Percentiles rank a stretch among this genome's conserved stretches.
phyloP scores from a whole-genome alignment of 2,888 invertebrate species.

The Camptogramma bilineatum region DNA sequence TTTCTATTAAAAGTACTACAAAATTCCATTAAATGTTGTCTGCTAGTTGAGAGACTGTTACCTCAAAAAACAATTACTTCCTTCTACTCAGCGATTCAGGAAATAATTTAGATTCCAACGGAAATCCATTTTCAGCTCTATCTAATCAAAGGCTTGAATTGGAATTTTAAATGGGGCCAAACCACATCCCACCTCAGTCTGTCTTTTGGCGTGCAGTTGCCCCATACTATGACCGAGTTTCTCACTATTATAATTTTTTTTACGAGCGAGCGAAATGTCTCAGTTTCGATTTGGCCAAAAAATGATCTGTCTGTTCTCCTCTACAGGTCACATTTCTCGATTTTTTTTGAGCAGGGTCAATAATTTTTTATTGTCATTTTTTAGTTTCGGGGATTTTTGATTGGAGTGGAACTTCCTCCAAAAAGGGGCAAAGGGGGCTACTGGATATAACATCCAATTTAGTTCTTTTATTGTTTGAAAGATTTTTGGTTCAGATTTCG shows the following conservation, averaged over 20 bases:
- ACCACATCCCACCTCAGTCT: conserved; percentile 55
- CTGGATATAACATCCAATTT: too few relatives aligned
- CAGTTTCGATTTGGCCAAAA: too few relatives aligned
- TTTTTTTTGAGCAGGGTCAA: too few relatives aligned
- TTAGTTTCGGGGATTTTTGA: too few relatives aligned
- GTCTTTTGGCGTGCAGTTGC: conserved; percentile 49
- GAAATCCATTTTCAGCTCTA: conserved; percentile 44
- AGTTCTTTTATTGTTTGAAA: too few relatives aligned
- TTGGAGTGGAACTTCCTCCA: too few relatives aligned
- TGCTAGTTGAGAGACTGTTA: background rate
- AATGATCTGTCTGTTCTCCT: too few relatives aligned
- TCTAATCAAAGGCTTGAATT: conserved; percentile 61
- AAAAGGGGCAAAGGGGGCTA: too few relatives aligned
- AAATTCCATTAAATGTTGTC: background rate
- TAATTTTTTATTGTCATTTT: too few relatives aligned
- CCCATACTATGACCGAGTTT: conserved; percentile 44
- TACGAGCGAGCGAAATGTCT: too few relatives aligned
- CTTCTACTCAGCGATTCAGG: conserved; percentile 10
- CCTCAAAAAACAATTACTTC: conserved; percentile 2
- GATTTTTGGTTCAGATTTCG: too few relatives aligned
- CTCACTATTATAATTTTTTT: background rate
- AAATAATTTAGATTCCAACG: conserved; percentile 41
- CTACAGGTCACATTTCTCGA: too few relatives aligned
- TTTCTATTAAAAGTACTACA: background rate
- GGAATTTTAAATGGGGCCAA: conserved; percentile 65